Evolutionary conservation across 2,797 vertebrate genomes (phyloP), one percentile per base, ranked within the genome.

Genomic region (Sphaeramia orbicularis): DNA sequence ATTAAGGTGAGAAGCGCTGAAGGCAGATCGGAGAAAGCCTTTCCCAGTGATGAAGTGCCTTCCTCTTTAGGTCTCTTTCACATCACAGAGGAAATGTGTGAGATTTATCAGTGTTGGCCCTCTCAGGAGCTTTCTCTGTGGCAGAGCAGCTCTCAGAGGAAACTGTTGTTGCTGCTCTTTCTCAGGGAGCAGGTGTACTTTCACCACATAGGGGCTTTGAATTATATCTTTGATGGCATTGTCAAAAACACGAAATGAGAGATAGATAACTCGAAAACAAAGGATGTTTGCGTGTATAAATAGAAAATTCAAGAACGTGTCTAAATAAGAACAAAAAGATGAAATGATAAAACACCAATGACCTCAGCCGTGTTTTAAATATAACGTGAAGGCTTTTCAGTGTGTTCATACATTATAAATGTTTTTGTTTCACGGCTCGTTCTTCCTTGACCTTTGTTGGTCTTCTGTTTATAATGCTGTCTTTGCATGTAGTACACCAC

Each of bases 41-140:
- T 89, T 86, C 89, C 63, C 52, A 0, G 87, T 94, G 94, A 95
- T 95, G 84, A 92, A 95, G 91, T 93, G 91, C 86, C 81, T 86
- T 90, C 79, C 86, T 90, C 91, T 89, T 84, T 83, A 84, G 89
- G 86, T 89, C 85, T 92, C 88, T 88, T 88, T 92, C 92, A 92
- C 86, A 91, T 89, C 86, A 86, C 78, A 21, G 80, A 45, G 82
- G 89, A 93, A 94, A 94, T 92, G 85, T 91, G 86, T 74, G 86
- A 92, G 83, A 94, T 95, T 93, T 93, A 93, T 94, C 93, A 93
- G 91, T 43, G 81, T 71, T 72, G 81, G 80, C 62, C 87, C 79
- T 86, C 81, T 87, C 77, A 64, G 73, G 84, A 84, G 84, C 84
- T 72, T 67, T 84, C 77, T 73, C 73, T 51, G 80, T 69, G 77